Base-by-base conservation (phyloP, 2,113 vertebrate species). In the Phasianus colchicus region DNA sequence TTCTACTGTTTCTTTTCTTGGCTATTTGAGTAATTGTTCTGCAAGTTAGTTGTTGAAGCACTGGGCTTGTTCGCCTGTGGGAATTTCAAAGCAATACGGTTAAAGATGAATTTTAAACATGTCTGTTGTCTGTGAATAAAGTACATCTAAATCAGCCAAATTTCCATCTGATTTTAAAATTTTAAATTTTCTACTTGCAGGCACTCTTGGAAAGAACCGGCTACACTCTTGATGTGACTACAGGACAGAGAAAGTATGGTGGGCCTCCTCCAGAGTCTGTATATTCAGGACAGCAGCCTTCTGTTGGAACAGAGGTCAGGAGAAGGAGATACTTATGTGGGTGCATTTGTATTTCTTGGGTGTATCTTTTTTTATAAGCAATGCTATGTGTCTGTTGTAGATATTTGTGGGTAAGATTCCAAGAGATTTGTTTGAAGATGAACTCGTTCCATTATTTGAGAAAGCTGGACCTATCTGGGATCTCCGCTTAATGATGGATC, bases 341-440 rank as follows among this genome's bases (percentile, higher is more conserved):
- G 60, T 42, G 13, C 38, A 25, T 54, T 57, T 22, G 47, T 83
- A 38, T 2, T 87, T 8, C 11, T 38, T 66, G 9, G 20, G 79
- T 75, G 16, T 83, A 5, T 14, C 61, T 63, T 14, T 65, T 89
- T 83, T 73, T 20, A 40, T 93, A 88, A 94, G 95, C 21, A 24
- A 47, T 11, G 9, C 63, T 96, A 13, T 82, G 42, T 90, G 96
- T 96, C 93, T 96, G 40, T 95, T 96, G 78, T 55, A 99, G 99
- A 99, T 99, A 93, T 99, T 99, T 96, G 99, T 99, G 24, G 99
- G 99, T 61, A 99, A 99, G 97, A 99, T 99, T 95, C 99, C 99
- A 20, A 98, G 99, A 80, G 99, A 99, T 96, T 93, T 99, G 90
- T 99, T 99, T 96, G 99, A 99, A 96, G 99, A 99, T 83, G 99